A percentile compares a stretch with the other conserved stretches of the same genome.
Conservation (phyloP, 2,888 invertebrate genomes). For the Saturnia japonica region DNA sequence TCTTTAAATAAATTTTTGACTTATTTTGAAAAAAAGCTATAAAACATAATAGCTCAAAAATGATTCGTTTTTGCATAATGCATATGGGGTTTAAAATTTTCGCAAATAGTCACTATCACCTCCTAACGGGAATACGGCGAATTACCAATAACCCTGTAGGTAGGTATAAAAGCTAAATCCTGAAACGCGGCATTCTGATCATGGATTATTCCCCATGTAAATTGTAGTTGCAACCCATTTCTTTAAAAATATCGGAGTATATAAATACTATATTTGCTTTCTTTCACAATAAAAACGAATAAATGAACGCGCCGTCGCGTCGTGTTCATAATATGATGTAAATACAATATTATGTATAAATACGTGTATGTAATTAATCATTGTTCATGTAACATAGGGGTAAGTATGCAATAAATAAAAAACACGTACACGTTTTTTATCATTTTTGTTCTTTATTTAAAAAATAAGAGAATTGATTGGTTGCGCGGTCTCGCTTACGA, state of each 20-base stretch:
- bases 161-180: neutral
- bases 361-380: conserved; percentile 15
- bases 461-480: conserved; percentile 80
- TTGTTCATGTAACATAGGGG: neutral
- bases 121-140: too few species aligned
- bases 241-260: neutral
- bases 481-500: conserved; percentile 59
- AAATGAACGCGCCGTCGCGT: too few species aligned
- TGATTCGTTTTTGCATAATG: too few species aligned
- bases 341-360: conserved; percentile 23
- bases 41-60: too few species aligned
- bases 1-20: too few species aligned
- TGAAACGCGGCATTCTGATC: neutral
- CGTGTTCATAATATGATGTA: neutral
- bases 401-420: conserved; percentile 46
- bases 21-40: too few species aligned
- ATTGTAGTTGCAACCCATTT: neutral
- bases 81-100: too few species aligned
- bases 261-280: neutral
- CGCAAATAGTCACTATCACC: too few species aligned
- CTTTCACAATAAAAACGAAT: neutral
- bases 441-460: conserved; percentile 77
- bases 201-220: neutral
- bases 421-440: conserved; percentile 64
- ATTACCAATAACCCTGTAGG: too few species aligned